Conservation (phyloP, 2,888 invertebrate genomes). For the Drosophila mercatorum region DNA sequence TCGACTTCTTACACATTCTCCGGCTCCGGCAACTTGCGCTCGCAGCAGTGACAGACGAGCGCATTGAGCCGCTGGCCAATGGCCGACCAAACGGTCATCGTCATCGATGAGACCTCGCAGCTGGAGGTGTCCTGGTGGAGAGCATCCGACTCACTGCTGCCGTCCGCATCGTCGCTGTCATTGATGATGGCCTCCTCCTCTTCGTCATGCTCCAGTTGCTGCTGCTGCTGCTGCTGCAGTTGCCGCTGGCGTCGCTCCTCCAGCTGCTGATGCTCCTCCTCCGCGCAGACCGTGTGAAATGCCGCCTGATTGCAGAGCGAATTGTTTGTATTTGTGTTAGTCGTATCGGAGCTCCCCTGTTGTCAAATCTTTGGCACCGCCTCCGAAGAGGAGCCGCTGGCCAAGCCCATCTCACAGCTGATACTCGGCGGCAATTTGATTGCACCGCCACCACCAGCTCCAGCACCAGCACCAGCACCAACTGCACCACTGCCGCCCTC, state of each 20-base stretch:
- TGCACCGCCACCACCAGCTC: conserved; percentile 52
- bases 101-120: conserved; percentile 83
- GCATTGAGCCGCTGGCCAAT: conserved; percentile 84
- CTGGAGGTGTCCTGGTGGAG: conserved; percentile 77
- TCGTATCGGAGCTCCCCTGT: conserved; percentile 82
- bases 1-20: conserved; percentile 83
- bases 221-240: not conserved
- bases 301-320: conserved; percentile 81
- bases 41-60: conserved; percentile 84
- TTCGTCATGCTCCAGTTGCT: not conserved
- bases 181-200: conserved; percentile 25
- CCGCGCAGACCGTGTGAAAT: conserved; percentile 51
- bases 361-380: conserved; percentile 84
- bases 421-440: conserved; percentile 67
- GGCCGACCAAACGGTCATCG: conserved; percentile 84
- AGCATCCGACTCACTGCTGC: conserved; percentile 42
- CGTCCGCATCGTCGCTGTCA: conserved; percentile 46
- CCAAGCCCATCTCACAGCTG: conserved; percentile 80
- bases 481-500: conserved; percentile 57
- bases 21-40: conserved; percentile 84
- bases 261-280: conserved; percentile 1
- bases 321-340: conserved; percentile 77
- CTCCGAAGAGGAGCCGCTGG: conserved; percentile 78
- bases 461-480: conserved; percentile 30
- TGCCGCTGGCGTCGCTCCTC: not conserved